These are phyloP conservation scores for Norana najaformis DNA, from an alignment of 2,888 invertebrate genomes.

Conservation along the genomic window DNA sequence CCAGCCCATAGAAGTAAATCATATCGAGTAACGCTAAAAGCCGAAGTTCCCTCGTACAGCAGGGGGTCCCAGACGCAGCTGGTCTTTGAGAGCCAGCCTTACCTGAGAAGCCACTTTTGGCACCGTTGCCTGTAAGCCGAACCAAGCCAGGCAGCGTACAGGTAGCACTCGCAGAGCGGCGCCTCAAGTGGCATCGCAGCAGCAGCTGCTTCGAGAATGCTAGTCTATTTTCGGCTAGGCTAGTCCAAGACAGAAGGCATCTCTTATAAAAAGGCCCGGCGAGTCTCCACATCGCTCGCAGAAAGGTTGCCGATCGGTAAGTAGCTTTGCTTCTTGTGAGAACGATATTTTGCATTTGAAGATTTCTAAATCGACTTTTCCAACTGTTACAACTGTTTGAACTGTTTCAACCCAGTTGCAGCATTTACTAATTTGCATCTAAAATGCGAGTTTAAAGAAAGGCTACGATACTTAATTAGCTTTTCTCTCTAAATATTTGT, in stretches of 20 bases:
- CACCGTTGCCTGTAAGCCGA: neutral
- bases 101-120: neutral
- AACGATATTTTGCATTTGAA: neutral
- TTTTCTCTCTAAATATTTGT: neutral
- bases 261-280: neutral
- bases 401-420: too few relatives aligned
- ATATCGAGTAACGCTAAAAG: conserved; percentile 13
- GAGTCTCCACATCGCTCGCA: neutral
- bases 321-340: neutral
- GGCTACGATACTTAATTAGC: neutral
- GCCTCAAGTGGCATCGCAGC: conserved; percentile 10
- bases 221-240: conserved; percentile 9
- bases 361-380: neutral
- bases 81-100: neutral
- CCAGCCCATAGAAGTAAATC: neutral
- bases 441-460: neutral
- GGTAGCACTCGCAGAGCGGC: neutral
- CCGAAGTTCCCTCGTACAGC: neutral
- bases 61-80: neutral
- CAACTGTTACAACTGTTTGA: neutral
- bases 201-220: neutral
- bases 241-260: neutral
- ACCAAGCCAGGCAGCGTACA: neutral
- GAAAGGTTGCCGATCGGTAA: conserved; percentile 18
- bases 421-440: too few relatives aligned